A percentile compares a stretch with the other conserved stretches of the same genome.
phyloP scores from a whole-genome alignment of 35 echinoderm and acorn worm genomes.

The Strongylocentrotus purpuratus region DNA sequence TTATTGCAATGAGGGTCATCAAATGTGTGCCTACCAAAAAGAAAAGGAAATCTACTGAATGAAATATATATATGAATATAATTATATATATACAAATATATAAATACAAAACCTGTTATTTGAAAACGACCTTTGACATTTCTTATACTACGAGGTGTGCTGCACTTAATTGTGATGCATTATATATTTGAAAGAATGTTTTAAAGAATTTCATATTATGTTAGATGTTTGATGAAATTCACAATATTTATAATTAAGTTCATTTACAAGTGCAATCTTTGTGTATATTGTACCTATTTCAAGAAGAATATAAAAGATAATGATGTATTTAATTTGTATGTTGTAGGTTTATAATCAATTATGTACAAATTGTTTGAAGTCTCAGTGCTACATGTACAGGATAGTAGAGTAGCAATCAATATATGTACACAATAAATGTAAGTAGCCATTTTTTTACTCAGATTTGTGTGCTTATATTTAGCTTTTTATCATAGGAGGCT shows the following conservation, averaged over 20 bases:
- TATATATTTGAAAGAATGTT: neutral
- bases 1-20: neutral
- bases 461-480: neutral
- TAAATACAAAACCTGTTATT: neutral
- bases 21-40: neutral
- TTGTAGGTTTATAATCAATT: neutral
- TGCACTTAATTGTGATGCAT: conserved; percentile 17
- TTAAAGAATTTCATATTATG: neutral
- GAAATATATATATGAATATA: neutral
- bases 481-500: neutral
- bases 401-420: neutral
- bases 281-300: neutral
- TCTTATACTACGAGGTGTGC: conserved; percentile 10
- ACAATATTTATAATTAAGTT: neutral
- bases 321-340: neutral
- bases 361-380: neutral
- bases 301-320: neutral
- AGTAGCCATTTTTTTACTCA: neutral
- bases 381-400: conserved; percentile 1
- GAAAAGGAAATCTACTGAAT: neutral
- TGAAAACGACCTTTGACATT: neutral
- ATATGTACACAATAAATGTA: neutral
- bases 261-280: conserved; percentile 2
- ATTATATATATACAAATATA: neutral
- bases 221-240: neutral